Percentiles rank a stretch among this genome's conserved stretches.
These are phyloP conservation scores for Phoxinus dragarum DNA, from an alignment of 2,797 vertebrate genomes.

Conservation along the genomic window DNA sequence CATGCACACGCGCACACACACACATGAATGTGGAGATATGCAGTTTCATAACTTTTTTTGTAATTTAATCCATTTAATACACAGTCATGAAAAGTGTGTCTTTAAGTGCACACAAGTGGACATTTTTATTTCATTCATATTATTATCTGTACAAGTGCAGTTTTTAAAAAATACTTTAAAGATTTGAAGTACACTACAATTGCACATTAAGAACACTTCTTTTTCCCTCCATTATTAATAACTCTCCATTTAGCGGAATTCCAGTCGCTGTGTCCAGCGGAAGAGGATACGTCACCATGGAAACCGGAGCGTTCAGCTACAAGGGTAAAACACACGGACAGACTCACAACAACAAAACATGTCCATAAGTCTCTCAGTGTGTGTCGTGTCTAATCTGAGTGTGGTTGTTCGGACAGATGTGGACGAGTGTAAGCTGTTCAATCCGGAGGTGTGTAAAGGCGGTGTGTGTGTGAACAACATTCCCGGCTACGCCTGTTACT, in stretches of 20 bases:
- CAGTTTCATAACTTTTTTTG: no score
- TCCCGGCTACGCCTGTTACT: constrained; percentile 92
- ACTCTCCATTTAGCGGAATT: constrained; percentile 76
- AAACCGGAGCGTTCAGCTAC: constrained; percentile 71
- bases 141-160: no score
- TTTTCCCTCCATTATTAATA: background rate
- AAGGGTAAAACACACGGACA: constrained; percentile 68
- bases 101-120: background rate
- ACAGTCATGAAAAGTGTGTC: no score
- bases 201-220: background rate
- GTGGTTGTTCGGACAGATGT: constrained; percentile 80
- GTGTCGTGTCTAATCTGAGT: constrained; percentile 1
- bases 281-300: constrained; percentile 77
- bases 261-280: constrained; percentile 84
- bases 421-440: constrained; percentile 91
- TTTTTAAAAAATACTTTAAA: no score
- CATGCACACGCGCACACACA: no score
- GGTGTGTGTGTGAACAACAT: constrained; percentile 93
- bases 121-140: background rate
- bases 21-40: no score
- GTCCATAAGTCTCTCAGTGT: background rate
- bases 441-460: constrained; percentile 86
- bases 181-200: background rate
- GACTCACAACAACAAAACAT: background rate
- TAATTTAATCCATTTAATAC: no score